Base-by-base conservation (phyloP, 1,140 invertebrate species). In the Anagrus nilaparvatae region DNA sequence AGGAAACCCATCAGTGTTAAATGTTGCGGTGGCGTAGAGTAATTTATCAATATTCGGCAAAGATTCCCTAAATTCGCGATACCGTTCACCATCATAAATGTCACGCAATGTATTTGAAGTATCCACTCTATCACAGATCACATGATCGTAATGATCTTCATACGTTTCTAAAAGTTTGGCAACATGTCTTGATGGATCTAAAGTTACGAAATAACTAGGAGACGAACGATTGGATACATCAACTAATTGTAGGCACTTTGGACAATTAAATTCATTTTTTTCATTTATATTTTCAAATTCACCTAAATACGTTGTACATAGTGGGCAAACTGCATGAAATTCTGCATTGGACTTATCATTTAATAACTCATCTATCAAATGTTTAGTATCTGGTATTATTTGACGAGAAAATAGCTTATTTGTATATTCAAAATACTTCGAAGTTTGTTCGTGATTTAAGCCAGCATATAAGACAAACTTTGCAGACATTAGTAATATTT, bases 331-430 rank as follows among this genome's bases (percentile, higher is more conserved):
- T 10, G 42, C 46, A 36, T 50, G 49, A 37, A 36, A 50, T 25
- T 18, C 28, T 16, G 38, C 21, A 10, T 34, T 29, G 18, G 27
- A 27, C 8, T 17, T 13, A 5, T 42, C 14, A 34, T 47, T 44
- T 23, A 50, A 50, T 14, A 50, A 19, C 21, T 43, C 41, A 27
- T 47, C 45, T 12, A 47, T 12, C 20, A 42, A 35, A 40, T 50
- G 47, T 32, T 45, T 36, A 2, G 44, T 43, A 13, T 43, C 40
- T 18, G 45, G 44, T 14, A 50, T 34, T 20, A 50, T 25, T 12
- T 31, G 39, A n/a, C 17, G 12, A 10, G 10, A 20, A 43, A 50
- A 50, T 10, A 50, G 34, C 16, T 14, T 23, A 39, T 50, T 50
- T 4, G 47, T 40, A 28, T 46, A 31, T 33, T 44, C 27, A 24